These are phyloP conservation scores for Dicycla oo DNA, from an alignment of 2,888 invertebrate species.

Conservation along the genomic window DNA sequence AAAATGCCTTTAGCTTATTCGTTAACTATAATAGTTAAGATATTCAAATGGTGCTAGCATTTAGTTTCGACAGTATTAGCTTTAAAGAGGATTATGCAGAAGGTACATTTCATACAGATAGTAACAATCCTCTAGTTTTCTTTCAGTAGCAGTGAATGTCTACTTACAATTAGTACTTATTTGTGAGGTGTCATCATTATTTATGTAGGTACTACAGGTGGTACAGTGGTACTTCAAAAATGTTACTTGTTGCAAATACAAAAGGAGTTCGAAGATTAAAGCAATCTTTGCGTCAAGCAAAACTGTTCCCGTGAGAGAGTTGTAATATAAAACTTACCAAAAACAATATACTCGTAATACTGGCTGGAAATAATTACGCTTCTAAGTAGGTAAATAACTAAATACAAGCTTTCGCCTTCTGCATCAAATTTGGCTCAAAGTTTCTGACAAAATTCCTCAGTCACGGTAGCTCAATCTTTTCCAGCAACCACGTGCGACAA, in stretches of 20 bases:
- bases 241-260: background rate
- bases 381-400: no score
- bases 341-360: background rate
- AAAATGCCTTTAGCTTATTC: constrained; percentile 28
- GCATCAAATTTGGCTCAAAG: background rate
- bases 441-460: constrained; percentile 14
- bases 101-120: constrained; percentile 9
- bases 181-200: background rate
- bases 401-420: constrained; percentile 12
- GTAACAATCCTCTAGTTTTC: background rate
- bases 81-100: background rate
- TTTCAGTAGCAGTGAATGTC: background rate
- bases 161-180: no score
- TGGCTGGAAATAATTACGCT: background rate
- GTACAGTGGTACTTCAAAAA: background rate
- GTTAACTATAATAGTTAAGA: constrained; percentile 57
- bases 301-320: background rate
- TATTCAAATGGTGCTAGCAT: constrained; percentile 66
- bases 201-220: background rate
- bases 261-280: no score
- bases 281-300: background rate
- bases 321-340: no score
- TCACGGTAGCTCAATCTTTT: constrained; percentile 6
- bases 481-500: constrained; percentile 1
- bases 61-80: constrained; percentile 57